These are phyloP conservation scores for Myopa tessellatipennis DNA, from an alignment of 2,888 invertebrate species.

Conservation along the genomic window DNA sequence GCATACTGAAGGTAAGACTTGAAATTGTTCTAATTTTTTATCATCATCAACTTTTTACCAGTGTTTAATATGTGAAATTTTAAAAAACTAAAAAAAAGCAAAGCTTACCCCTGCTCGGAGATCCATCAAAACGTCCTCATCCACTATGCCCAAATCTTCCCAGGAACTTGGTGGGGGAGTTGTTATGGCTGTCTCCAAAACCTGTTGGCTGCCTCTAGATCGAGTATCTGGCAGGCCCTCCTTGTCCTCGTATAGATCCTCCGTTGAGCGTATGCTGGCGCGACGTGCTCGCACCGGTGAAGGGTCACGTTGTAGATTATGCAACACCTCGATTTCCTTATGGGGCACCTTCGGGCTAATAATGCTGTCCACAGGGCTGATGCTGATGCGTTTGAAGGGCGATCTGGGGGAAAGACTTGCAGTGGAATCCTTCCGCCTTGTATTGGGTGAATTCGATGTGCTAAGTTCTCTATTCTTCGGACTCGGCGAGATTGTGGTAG, in stretches of 20 bases:
- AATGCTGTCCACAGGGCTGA: conserved; percentile 69
- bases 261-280: conserved; percentile 43
- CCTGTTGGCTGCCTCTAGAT: not conserved
- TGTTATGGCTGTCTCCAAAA: not conserved
- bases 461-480: no score
- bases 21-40: not conserved
- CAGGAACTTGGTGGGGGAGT: conserved; percentile 65
- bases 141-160: conserved; percentile 75
- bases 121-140: conserved; percentile 73
- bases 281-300: conserved; percentile 70
- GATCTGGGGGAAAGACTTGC: conserved; percentile 54
- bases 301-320: conserved; percentile 77
- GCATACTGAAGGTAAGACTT: conserved; percentile 28
- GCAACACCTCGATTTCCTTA: conserved; percentile 76
- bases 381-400: conserved; percentile 59
- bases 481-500: conserved; percentile 4
- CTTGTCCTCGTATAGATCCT: conserved; percentile 17
- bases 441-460: conserved; percentile 39
- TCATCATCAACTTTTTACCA: not conserved
- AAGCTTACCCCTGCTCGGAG: conserved; percentile 77
- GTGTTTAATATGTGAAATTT: no score
- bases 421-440: conserved; percentile 37
- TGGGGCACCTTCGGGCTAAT: conserved; percentile 70
- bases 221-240: not conserved
- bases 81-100: conserved; percentile 16